Evolutionary conservation across 2,113 vertebrate species (phyloP).

Genomic region (Hippocampus guttulatus): DNA sequence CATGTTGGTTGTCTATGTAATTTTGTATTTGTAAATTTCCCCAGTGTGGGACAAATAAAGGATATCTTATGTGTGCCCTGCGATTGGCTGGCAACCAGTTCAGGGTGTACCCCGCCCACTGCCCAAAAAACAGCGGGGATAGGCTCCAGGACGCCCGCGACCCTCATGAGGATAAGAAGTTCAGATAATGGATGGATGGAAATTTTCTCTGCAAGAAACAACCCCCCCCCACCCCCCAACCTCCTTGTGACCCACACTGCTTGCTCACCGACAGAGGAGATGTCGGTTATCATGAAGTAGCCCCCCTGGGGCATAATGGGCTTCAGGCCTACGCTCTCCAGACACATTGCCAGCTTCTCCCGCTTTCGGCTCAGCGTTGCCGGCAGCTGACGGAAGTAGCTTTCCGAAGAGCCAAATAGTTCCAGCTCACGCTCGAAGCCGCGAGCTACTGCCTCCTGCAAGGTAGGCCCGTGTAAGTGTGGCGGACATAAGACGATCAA

Average conservation of each 20-base stretch:
- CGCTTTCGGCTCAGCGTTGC: conserved; percentile 71
- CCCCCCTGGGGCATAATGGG: conserved; percentile 84
- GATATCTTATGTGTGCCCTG: too few relatives aligned
- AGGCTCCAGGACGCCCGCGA: too few relatives aligned
- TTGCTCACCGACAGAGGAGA: conserved; percentile 84
- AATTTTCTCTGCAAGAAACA: too few relatives aligned
- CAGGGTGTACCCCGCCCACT: too few relatives aligned
- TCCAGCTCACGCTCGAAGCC: conserved; percentile 79
- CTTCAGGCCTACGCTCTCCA: conserved; percentile 77
- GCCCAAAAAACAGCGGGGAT: too few relatives aligned
- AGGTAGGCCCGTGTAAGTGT: neutral
- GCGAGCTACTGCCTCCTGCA: conserved; percentile 82
- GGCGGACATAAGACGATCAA: neutral
- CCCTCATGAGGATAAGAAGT: too few relatives aligned
- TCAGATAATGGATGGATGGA: too few relatives aligned
- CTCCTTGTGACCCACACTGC: neutral
- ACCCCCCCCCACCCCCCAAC: too few relatives aligned
- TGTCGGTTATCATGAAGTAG: conserved; percentile 86
- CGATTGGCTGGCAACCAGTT: too few relatives aligned
- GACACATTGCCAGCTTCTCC: conserved; percentile 72
- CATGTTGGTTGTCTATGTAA: too few relatives aligned
- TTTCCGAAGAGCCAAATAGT: conserved; percentile 74
- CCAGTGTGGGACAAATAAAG: too few relatives aligned
- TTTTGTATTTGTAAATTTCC: too few relatives aligned
- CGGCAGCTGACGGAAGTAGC: conserved; percentile 84